Evolutionary conservation across 2,113 vertebrate species (phyloP), one percentile per base, ranked within the genome.

Genomic region (Setophaga coronata): DNA sequence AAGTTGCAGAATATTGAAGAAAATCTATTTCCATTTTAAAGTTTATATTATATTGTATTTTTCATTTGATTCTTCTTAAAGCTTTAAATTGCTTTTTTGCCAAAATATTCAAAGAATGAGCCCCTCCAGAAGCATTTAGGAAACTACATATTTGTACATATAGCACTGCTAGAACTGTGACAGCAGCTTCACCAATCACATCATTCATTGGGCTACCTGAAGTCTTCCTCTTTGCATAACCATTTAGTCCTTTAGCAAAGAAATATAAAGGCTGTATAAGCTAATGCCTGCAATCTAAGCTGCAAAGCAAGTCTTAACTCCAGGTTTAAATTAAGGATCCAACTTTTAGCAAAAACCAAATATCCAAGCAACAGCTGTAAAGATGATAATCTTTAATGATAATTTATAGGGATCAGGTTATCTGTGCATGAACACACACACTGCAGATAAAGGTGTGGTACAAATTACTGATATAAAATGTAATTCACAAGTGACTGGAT

Each of bases 371-470:
- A 29, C 9, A 62, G 51, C 12, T 61, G 47, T 18, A 76, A 64
- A 64, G 36, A 66, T 9, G 24, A 42, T 26, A 67, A 71, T 34
- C 11, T n/a, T n/a, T n/a, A n/a, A n/a, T n/a, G n/a, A n/a, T n/a
- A n/a, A 58, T 60, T 42, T 25, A 10, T 24, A 78, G 9, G 7
- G 7, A 67, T 34, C 16, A 47, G 12, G 31, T 58, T 42, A 78
- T 18, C 61, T 54, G 24, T 14, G 62, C 0, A 1, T 3, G 7
- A 90, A 50, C 1, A 0, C 25, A 73, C 9, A 28, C 17, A n/a
- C n/a, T 61, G 43, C 15, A 33, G 48, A 71, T 29, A 50, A 74
- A 88, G 8, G 47, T 0, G 36, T 11, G 7, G 29, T 23, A 50
- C 50, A 78, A 62, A 53, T 23, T 38, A 29, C 36, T 10, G 3